Conservation (phyloP, 2,888 invertebrate species). For the Lottia scabra region DNA sequence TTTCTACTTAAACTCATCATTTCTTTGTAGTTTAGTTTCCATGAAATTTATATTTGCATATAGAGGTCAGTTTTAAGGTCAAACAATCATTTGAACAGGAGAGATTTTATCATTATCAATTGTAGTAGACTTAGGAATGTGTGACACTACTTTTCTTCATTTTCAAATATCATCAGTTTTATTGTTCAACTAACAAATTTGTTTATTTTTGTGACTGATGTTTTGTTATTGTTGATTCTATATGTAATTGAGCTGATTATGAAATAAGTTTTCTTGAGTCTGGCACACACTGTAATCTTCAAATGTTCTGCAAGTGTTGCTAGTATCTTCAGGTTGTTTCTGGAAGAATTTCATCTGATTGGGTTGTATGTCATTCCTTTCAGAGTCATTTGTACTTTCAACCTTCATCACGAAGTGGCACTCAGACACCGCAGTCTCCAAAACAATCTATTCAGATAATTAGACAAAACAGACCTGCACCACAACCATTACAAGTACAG, state of each 20-base stretch:
- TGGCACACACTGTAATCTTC: no score
- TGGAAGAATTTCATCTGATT: neutral
- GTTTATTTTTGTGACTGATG: neutral
- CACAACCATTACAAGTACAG: neutral
- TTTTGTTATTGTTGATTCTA: neutral
- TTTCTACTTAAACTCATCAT: no score
- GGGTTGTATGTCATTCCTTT: neutral
- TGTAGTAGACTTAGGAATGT: neutral
- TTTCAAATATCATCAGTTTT: neutral
- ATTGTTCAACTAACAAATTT: neutral
- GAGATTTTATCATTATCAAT: no score
- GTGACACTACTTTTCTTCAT: neutral
- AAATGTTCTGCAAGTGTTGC: no score
- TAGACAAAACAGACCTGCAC: neutral
- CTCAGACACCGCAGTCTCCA: neutral
- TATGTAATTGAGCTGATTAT: no score
- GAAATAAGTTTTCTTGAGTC: no score
- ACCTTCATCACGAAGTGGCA: neutral
- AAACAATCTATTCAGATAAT: neutral
- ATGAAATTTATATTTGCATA: no score
- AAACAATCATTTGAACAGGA: no score
- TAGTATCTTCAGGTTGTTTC: no score
- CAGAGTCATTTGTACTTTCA: neutral
- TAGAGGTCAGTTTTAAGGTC: no score
- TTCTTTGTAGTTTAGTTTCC: no score